Conservation (phyloP, 2,113 vertebrate species). For the Pluvialis apricaria region DNA sequence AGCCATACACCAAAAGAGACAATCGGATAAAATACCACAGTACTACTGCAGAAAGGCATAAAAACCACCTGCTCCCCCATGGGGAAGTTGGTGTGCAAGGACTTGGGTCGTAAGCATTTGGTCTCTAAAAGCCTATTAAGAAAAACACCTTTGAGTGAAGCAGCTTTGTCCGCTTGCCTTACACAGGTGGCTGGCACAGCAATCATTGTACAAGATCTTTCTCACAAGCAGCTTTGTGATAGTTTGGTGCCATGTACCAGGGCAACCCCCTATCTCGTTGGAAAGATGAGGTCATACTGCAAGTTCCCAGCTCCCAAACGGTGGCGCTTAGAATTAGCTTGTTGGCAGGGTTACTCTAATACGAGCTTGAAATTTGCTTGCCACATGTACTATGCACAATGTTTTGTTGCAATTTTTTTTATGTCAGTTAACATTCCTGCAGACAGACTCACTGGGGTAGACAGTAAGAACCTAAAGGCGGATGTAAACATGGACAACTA, state of each 20-base stretch:
- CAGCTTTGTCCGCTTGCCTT: neutral
- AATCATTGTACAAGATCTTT: neutral
- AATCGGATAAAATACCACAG: neutral
- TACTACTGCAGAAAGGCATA: neutral
- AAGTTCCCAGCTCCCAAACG: neutral
- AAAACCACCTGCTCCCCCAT: neutral
- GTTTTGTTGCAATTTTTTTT: neutral
- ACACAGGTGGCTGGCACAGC: neutral
- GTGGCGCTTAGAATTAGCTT: neutral
- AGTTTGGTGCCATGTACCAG: neutral
- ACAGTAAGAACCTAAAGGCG: neutral
- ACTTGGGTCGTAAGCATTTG: neutral
- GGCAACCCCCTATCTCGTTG: neutral
- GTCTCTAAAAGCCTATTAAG: neutral
- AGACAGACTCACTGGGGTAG: neutral
- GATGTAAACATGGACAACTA: neutral
- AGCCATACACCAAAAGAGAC: neutral
- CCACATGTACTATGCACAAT: neutral
- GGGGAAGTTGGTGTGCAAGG: neutral
- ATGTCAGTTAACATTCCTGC: neutral
- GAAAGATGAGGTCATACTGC: neutral
- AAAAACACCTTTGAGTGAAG: neutral
- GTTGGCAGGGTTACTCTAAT: neutral
- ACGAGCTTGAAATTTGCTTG: neutral
- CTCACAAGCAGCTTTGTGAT: neutral